Evolutionary conservation across 2,113 vertebrate genomes (phyloP), one percentile per base, ranked within the genome.

Genomic region (Dendropsophus ebraccatus): DNA sequence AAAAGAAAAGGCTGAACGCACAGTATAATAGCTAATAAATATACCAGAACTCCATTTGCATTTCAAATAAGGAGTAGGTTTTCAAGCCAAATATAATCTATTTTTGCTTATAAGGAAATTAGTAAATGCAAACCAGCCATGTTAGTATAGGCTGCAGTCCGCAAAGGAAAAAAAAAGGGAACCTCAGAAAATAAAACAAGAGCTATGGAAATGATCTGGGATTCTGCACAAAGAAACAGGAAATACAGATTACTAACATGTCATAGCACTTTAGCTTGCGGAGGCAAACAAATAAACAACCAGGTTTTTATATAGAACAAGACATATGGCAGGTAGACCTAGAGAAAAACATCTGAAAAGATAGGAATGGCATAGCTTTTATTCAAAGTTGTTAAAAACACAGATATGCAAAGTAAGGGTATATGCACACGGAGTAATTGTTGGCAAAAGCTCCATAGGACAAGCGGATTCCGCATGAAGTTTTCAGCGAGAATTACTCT

Each of bases 101-200:
- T 62, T 75, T 86, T 80, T 86, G 84, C 65, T 11, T 86, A 72
- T 86, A 86, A 21, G 84, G 10, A 86, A 86, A 86, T 80, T 14
- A 56, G 50, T 25, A 47, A 6, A 86, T 86, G 84, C 84, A 86
- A 86, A 86, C 35, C 17, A 72, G 62, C 30, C 23, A 21, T 23
- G 14, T 19, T 54, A 23, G 30, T 30, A 49, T 17, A n/a, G 10
- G 62, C 41, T 52, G 23, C 16, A 69, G 30, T 19, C 70, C 30
- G 73, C 9, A 41, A 28, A 84, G 49, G 32, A 50, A 45, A 77
- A 73, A 30, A 73, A 83, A 30, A 73, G 41, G 30, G 67, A 70
- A 72, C 21, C 69, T 45, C 21, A 41, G 82, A 73, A 56, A 56
- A 54, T 30, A 72, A 73, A 54, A 56, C 35, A 84, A 84, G 73